Evolutionary conservation across 1,140 invertebrate species (phyloP), one percentile per base, ranked within the genome.

Genomic region (Gryon sp.): DNA sequence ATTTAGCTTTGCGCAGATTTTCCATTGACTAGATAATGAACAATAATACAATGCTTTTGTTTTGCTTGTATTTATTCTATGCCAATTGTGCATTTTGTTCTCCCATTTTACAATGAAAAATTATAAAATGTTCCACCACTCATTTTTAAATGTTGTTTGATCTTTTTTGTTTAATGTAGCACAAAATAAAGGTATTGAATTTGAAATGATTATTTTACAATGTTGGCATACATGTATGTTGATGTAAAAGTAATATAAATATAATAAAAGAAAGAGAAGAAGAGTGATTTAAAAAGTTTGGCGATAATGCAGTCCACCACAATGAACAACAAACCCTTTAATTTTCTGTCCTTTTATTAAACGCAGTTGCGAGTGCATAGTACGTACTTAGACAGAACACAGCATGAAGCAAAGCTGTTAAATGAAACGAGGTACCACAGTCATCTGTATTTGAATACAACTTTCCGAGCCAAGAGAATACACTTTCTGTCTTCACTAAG

Each of bases 361-460:
- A 52, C 36, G 11, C 11, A 53, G 60, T 65, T 11, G 46, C 45
- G 41, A 52, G 46, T 53, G 34, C 30, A 66, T 55, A 36, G 30
- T 50, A n/a, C 34, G 18, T 55, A 55, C 48, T 53, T 65, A 26
- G 48, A 45, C 7, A 9, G 19, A 53, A 48, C 20, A 48, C 46
- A 65, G 46, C 46, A 32, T 36, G 48, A 34, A 36, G 40, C 48
- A 45, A 55, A 53, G 48, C 26, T 55, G 62, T 65, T 65, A 65
- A 66, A 66, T 45, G 24, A 66, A 55, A 66, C 40, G 62, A 53
- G 38, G 28, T 12, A 53, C 38, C 48, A 45, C 40, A 66, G 48
- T 55, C 48, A 46, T 66, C 40, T 36, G 62, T 46, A 55, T 66
- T 55, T 66, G 50, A 66, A 66, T 66, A 26, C 38, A 66, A 66